These are phyloP conservation scores for Cephus runcator DNA, from an alignment of 2,888 invertebrate genomes.

Conservation along the genomic window DNA sequence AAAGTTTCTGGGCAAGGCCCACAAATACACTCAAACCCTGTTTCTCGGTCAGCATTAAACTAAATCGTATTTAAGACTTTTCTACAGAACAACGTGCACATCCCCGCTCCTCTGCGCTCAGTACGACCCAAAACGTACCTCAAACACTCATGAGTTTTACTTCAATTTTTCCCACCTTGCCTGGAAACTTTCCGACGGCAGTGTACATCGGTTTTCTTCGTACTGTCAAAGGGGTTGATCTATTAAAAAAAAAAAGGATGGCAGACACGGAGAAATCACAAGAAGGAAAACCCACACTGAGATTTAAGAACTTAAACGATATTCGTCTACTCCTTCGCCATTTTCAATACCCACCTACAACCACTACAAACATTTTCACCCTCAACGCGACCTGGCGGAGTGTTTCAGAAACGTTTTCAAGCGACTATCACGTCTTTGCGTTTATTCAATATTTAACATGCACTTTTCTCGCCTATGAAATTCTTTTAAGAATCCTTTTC, in stretches of 20 bases:
- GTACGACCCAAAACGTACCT: too few species aligned
- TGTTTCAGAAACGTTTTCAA: not conserved
- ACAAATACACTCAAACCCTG: too few species aligned
- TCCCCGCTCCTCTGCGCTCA: too few species aligned
- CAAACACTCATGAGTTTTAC: too few species aligned
- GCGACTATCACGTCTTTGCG: not conserved
- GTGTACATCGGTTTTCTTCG: not conserved
- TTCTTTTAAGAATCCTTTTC: conserved; percentile 3
- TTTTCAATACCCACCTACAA: not conserved
- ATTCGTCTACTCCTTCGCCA: not conserved
- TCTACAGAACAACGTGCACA: too few species aligned
- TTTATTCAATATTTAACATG: not conserved
- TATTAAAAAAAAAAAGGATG: not conserved
- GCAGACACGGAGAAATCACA: not conserved
- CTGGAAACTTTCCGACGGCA: too few species aligned
- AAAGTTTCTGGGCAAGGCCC: too few species aligned
- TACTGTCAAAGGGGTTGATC: not conserved
- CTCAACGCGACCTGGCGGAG: not conserved
- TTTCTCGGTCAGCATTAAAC: too few species aligned
- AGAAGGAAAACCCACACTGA: not conserved
- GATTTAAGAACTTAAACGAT: not conserved
- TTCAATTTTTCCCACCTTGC: too few species aligned
- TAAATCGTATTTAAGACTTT: too few species aligned
- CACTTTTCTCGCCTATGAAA: not conserved
- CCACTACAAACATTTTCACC: not conserved